A percentile compares a stretch with the other conserved stretches of the same genome.
phyloP scores from a whole-genome alignment of 1,140 invertebrate genomes.

The Ladona fulva region DNA sequence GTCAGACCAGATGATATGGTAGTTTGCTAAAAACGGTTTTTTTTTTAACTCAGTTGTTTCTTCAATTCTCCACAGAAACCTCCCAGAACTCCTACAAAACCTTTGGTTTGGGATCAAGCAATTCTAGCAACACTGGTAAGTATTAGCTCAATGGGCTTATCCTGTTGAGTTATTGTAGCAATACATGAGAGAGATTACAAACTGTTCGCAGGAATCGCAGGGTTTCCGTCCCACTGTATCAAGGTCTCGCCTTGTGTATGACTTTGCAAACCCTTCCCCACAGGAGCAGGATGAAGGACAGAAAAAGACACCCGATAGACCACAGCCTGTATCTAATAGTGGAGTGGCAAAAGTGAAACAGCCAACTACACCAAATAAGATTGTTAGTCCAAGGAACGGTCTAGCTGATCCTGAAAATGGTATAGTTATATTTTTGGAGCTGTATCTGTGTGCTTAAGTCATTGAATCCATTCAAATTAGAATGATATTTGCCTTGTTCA shows the following conservation, averaged over 20 bases:
- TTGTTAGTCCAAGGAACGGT: no score
- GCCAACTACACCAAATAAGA: no score
- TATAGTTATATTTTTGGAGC: no score
- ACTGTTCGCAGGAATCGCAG: conserved; percentile 47
- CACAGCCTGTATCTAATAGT: background rate
- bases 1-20: no score
- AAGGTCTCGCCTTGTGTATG: conserved; percentile 45
- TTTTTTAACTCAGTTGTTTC: no score
- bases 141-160: background rate
- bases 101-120: conserved; percentile 48
- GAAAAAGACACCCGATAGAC: background rate
- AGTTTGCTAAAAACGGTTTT: no score
- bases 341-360: background rate
- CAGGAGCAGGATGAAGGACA: conserved; percentile 16
- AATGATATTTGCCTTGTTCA: no score
- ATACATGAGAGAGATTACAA: conserved; percentile 20
- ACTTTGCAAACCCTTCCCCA: conserved; percentile 36
- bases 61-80: background rate
- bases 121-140: conserved; percentile 49
- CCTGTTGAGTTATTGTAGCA: background rate
- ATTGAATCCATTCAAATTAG: no score
- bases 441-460: no score
- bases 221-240: conserved; percentile 47
- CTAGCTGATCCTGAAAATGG: no score
- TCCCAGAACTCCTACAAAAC: conserved; percentile 24